phyloP scores from a whole-genome alignment of 1,140 invertebrate genomes.

The Cepaea nemoralis region DNA sequence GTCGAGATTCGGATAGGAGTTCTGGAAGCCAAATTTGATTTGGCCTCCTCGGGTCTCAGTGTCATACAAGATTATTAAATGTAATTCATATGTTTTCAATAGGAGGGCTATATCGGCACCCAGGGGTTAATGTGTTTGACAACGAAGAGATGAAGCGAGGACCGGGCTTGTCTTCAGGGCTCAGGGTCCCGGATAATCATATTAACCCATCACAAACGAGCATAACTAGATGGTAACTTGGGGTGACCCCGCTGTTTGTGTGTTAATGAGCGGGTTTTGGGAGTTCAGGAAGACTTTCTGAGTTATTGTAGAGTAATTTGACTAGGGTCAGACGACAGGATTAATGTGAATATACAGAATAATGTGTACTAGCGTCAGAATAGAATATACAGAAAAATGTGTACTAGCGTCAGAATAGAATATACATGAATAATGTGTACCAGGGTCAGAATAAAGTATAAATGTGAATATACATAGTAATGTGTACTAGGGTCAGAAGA shows the following conservation, averaged over 20 bases:
- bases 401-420: too few relatives aligned
- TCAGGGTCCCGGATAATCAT: not conserved
- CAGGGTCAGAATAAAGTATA: too few relatives aligned
- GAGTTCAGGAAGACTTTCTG: too few relatives aligned
- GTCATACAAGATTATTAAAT: constrained; percentile 57
- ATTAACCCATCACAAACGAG: constrained; percentile 28
- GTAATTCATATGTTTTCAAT: constrained; percentile 55
- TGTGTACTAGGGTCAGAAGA: too few relatives aligned
- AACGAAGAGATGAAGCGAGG: constrained; percentile 25
- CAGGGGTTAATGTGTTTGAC: constrained; percentile 35
- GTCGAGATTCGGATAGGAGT: not conserved
- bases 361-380: too few relatives aligned
- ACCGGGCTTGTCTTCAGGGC: constrained; percentile 1
- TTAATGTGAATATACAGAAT: too few relatives aligned
- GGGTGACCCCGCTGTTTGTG: not conserved
- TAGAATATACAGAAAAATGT: too few relatives aligned
- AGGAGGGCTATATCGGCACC: constrained; percentile 31
- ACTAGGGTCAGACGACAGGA: too few relatives aligned
- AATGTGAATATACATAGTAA: too few relatives aligned
- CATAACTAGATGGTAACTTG: not conserved
- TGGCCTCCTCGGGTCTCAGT: constrained; percentile 35
- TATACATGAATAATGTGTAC: too few relatives aligned
- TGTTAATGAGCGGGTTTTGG: too few relatives aligned
- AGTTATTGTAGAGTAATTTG: too few relatives aligned
- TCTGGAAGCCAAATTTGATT: constrained; percentile 24